Percentiles rank a stretch among this genome's conserved stretches.
Conservation (phyloP, 2,888 invertebrate genomes). For the Drosophila melanocephala region DNA sequence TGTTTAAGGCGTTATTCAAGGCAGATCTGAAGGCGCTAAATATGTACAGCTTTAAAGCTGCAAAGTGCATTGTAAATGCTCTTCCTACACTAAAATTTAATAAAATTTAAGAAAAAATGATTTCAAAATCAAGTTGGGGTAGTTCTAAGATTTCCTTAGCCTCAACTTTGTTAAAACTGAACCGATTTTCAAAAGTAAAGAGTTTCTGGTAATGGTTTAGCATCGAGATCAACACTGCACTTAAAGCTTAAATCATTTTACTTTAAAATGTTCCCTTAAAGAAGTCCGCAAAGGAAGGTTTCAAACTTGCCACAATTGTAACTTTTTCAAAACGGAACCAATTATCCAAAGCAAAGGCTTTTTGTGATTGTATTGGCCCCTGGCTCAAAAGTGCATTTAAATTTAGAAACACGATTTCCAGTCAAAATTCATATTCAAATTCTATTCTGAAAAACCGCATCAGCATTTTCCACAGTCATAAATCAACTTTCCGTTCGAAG, state of each 20-base stretch:
- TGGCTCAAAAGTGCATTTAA: background rate
- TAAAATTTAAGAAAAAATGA: background rate
- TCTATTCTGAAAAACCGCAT: background rate
- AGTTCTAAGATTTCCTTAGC: background rate
- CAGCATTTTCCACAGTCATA: background rate
- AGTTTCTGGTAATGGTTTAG: background rate
- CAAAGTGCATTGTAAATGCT: background rate
- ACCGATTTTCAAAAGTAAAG: background rate
- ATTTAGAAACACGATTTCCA: background rate
- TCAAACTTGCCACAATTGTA: background rate
- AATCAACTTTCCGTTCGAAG: background rate
- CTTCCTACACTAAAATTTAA: background rate
- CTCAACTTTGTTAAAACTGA: no score
- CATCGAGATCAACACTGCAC: background rate
- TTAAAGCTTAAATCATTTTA: background rate
- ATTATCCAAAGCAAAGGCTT: background rate
- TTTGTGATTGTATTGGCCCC: background rate
- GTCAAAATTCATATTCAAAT: background rate
- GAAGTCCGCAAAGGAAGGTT: no score
- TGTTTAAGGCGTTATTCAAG: background rate
- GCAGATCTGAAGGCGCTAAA: background rate
- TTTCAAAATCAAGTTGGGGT: background rate
- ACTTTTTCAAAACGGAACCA: background rate
- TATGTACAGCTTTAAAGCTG: background rate
- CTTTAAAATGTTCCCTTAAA: background rate